phyloP scores from a whole-genome alignment of 2,797 vertebrate species.

The Falco naumanni region DNA sequence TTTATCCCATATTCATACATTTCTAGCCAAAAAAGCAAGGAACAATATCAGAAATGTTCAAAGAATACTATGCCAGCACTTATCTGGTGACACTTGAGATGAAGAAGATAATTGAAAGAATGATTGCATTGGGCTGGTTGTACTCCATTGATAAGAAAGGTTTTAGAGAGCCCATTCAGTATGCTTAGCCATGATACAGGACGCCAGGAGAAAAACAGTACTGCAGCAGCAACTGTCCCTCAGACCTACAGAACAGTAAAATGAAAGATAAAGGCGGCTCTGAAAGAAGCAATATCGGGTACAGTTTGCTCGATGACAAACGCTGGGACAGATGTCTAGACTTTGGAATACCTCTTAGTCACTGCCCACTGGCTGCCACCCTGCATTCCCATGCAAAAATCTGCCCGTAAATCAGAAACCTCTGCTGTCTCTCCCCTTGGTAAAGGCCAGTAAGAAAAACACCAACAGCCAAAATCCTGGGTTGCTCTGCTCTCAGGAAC shows the following conservation, averaged over 20 bases:
- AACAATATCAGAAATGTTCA: slow-evolving; percentile 63
- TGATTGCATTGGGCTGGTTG: slow-evolving; percentile 66
- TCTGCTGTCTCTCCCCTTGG: background rate
- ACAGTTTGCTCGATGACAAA: background rate
- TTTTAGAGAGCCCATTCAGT: slow-evolving; percentile 65
- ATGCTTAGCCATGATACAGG: slow-evolving; percentile 47
- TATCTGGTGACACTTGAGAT: slow-evolving; percentile 72
- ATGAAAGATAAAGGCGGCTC: slow-evolving; percentile 48
- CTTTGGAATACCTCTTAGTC: background rate
- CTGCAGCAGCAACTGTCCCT: slow-evolving; percentile 1
- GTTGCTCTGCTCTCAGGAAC: background rate
- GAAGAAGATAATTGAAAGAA: slow-evolving; percentile 74
- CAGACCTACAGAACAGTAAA: background rate
- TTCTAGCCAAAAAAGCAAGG: slow-evolving; percentile 61
- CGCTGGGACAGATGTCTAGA: background rate
- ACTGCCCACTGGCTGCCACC: background rate
- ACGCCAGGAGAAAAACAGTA: slow-evolving; percentile 31
- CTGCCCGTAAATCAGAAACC: background rate
- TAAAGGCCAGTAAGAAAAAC: background rate
- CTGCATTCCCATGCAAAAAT: slow-evolving; percentile 16
- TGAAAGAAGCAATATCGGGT: slow-evolving; percentile 8
- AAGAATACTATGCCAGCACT: slow-evolving; percentile 65
- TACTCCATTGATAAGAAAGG: slow-evolving; percentile 69
- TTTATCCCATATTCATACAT: slow-evolving; percentile 52
- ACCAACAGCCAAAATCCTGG: background rate